Evolutionary conservation across 2,797 vertebrate genomes (phyloP), one percentile per base, ranked within the genome.

Genomic region (Mormyrus hasselquistii): DNA sequence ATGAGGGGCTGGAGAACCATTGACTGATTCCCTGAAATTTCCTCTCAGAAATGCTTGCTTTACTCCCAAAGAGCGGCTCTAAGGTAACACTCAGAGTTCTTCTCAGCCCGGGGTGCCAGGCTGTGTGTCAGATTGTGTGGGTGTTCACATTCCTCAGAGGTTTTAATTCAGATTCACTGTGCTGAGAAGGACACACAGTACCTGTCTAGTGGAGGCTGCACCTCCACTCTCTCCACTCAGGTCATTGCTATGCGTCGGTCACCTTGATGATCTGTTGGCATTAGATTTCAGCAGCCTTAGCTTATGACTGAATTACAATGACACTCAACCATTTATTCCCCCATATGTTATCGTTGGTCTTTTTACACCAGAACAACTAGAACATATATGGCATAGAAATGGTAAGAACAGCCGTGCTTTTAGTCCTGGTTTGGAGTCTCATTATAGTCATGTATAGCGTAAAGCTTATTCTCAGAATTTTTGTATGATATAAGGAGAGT

Each of bases 11-110:
- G 19, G 14, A 52, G 91, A 38, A 90, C 88, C 82, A 86, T 88
- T 90, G 91, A 50, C 88, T 19, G 25, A 86, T 86, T 89, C 86
- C 29, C 65, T 87, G 87, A 90, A 86, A 41, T 52, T 69, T 69
- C 87, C 87, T 88, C 29, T 86, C 65, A 49, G 91, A 92, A 44
- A 92, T 93, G 92, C 91, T 93, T 93, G 73, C 88, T 92, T 92
- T 93, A 91, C 91, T 92, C 92, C 92, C 92, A 2, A 19, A 59
- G 82, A 25, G 89, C 34, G 88, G 90, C 55, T 88, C 92, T 91
- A 90, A 90, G 91, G 91, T 92, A 91, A 92, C 91, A 82, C 16
- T 85, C 57, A 14, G 87, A 84, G n/a, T 52, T 76, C 88, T 79
- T 88, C 88, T 86, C 38, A 3, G 41, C 87, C 53, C 90, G n/a